phyloP scores from a whole-genome alignment of 1,140 invertebrate genomes.

The Pectinophora gossypiella region DNA sequence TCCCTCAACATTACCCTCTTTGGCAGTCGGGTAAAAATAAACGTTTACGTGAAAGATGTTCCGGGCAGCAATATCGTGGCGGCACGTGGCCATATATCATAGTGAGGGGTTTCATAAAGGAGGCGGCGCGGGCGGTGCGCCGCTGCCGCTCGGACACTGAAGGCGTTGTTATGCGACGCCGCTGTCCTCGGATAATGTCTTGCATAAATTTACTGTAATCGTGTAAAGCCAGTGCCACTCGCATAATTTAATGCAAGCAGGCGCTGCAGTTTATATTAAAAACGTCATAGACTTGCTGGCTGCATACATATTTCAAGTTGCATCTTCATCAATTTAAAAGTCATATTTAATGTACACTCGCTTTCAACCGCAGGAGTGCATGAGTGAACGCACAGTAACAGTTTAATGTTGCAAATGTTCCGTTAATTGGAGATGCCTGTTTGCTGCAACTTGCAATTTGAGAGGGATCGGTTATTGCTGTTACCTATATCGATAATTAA shows the following conservation, averaged over 20 bases:
- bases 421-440: conserved; percentile 61
- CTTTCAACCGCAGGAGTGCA: background rate
- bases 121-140: conserved; percentile 25
- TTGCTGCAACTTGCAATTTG: conserved; percentile 41
- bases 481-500: conserved; percentile 31
- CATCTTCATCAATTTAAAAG: background rate
- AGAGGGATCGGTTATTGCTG: conserved; percentile 38
- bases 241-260: conserved; percentile 49
- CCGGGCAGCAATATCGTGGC: conserved; percentile 57
- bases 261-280: conserved; percentile 34
- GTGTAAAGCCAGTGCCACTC: conserved; percentile 43
- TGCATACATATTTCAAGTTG: background rate
- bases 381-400: conserved; percentile 9
- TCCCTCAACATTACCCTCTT: no score
- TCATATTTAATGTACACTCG: background rate
- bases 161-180: conserved; percentile 63
- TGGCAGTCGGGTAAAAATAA: no score
- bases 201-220: conserved; percentile 70
- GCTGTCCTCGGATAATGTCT: conserved; percentile 66
- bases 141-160: conserved; percentile 51
- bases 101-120: conserved; percentile 57
- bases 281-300: conserved; percentile 13
- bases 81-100: conserved; percentile 59
- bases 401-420: conserved; percentile 40
- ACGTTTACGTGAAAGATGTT: conserved; percentile 33